phyloP scores from a whole-genome alignment of 2,888 invertebrate species.

The Torymus aiolomorphi region DNA sequence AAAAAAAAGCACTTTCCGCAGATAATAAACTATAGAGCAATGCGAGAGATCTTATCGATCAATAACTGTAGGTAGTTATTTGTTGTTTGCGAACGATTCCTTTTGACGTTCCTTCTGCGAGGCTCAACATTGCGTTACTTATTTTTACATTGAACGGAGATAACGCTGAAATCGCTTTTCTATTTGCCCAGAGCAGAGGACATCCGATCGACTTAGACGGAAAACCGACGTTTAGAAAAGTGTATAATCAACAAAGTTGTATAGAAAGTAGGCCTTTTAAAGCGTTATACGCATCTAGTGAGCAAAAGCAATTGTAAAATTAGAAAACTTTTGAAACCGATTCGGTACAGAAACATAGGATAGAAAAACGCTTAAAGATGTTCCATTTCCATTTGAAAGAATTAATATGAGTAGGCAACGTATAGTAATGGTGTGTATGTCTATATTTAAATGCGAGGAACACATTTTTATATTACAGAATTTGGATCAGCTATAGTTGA shows the following conservation, averaged over 20 bases:
- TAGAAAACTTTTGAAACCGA: background rate
- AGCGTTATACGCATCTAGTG: background rate
- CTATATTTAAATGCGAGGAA: constrained; percentile 2
- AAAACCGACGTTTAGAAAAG: constrained; percentile 12
- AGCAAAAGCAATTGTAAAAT: constrained; percentile 19
- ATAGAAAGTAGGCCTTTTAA: constrained; percentile 9
- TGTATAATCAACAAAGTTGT: constrained; percentile 27
- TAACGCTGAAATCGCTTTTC: constrained; percentile 61
- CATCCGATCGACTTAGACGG: background rate
- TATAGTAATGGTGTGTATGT: background rate
- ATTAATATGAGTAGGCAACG: background rate
- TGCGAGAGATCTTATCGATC: background rate
- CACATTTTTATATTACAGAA: constrained; percentile 1
- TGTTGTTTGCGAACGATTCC: constrained; percentile 58
- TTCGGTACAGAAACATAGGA: too few relatives aligned
- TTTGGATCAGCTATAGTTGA: too few relatives aligned
- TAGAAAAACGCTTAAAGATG: too few relatives aligned
- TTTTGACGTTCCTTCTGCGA: constrained; percentile 65
- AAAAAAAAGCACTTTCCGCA: constrained; percentile 62
- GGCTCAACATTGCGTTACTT: constrained; percentile 62
- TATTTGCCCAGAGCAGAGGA: constrained; percentile 58
- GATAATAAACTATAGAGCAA: background rate
- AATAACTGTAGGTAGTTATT: background rate
- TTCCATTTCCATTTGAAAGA: background rate
- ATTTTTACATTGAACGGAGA: constrained; percentile 65